Percentiles rank a stretch among this genome's conserved stretches.
phyloP scores from a whole-genome alignment of 2,113 vertebrate species.

The Hippocampus abdominalis region DNA sequence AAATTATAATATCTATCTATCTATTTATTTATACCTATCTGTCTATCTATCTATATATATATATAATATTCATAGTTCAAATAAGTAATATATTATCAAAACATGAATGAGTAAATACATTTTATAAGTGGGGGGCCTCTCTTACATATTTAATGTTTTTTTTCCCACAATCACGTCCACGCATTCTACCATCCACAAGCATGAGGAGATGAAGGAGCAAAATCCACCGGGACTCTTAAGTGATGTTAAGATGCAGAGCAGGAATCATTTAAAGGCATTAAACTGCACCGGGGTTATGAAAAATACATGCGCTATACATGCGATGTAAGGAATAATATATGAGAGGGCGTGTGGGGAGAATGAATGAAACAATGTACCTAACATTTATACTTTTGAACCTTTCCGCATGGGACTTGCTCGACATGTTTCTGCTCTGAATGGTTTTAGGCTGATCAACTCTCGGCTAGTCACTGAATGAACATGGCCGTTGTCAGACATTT shows the following conservation, averaged over 20 bases:
- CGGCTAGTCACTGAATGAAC: neutral
- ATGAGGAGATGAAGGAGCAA: conserved; percentile 22
- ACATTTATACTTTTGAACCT: neutral
- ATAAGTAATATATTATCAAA: neutral
- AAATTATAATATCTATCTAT: too few species aligned
- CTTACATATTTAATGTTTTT: neutral
- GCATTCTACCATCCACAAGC: conserved; percentile 9
- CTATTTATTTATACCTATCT: too few species aligned
- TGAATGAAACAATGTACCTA: conserved; percentile 13
- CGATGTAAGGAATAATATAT: conserved; percentile 36
- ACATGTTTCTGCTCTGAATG: neutral
- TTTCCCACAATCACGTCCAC: neutral
- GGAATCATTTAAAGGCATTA: conserved; percentile 34
- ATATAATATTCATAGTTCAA: too few species aligned
- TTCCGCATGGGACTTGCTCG: neutral
- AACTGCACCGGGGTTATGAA: conserved; percentile 36
- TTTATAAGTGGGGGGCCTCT: neutral
- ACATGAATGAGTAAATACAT: neutral
- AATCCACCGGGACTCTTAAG: conserved; percentile 29
- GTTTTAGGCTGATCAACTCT: neutral
- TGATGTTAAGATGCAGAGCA: conserved; percentile 20
- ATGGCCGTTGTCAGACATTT: neutral
- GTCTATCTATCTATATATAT: too few species aligned
- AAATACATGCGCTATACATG: conserved; percentile 29
- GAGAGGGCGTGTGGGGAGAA: conserved; percentile 2